Conservation (phyloP, 2,888 invertebrate genomes). For the Amorpha juglandis region DNA sequence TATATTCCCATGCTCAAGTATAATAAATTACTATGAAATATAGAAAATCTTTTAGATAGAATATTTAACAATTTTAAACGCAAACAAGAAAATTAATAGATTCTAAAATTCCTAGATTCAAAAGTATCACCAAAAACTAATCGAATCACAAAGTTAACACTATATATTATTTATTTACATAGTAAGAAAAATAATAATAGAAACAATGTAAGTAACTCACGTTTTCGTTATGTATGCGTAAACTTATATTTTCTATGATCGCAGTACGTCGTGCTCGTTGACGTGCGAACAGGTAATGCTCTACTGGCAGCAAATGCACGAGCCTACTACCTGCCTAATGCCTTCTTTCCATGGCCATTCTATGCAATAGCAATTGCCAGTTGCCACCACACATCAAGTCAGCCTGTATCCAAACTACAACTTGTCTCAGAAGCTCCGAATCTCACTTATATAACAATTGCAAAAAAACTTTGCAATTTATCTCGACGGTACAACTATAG, state of each 20-base stretch:
- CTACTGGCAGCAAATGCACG: conserved; percentile 28
- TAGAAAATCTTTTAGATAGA: no score
- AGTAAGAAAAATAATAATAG: conserved; percentile 31
- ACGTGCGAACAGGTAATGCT: conserved; percentile 44
- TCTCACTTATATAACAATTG: not conserved
- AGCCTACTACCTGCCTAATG: conserved; percentile 32
- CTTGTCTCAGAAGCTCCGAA: not conserved
- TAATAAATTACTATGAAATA: no score
- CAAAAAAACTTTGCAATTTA: not conserved
- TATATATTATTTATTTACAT: conserved; percentile 16
- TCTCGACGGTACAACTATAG: not conserved
- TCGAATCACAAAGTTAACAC: conserved; percentile 22
- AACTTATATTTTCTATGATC: conserved; percentile 31
- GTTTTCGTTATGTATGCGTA: conserved; percentile 30
- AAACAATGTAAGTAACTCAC: no score
- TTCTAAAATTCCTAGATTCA: no score
- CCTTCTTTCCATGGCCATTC: conserved; percentile 37
- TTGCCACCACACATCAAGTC: conserved; percentile 27
- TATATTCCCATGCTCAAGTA: no score
- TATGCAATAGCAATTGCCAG: conserved; percentile 44
- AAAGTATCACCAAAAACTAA: no score
- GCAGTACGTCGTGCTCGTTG: conserved; percentile 41
- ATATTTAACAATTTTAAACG: no score
- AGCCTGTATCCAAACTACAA: not conserved
- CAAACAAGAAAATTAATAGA: no score